Percentiles rank a stretch among this genome's conserved stretches.
Evolutionary conservation across 2,113 vertebrate species (phyloP).

Genomic region (Cyphomyrus plagiostoma): DNA sequence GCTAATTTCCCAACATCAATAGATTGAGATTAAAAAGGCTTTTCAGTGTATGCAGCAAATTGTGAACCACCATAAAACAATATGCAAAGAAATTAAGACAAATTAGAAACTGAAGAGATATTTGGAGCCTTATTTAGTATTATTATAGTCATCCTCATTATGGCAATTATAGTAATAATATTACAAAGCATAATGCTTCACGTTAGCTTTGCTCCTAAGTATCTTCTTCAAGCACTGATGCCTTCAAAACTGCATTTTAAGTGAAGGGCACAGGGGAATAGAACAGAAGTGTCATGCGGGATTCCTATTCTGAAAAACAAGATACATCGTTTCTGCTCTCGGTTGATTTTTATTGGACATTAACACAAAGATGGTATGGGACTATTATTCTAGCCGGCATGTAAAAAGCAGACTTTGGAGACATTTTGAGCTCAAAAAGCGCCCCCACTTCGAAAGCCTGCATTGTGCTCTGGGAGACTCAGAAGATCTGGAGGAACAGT

Average conservation of each 20-base stretch:
- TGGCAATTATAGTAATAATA: neutral
- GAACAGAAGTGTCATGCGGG: neutral
- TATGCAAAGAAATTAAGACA: neutral
- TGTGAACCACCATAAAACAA: neutral
- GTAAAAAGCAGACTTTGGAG: neutral
- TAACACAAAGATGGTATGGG: neutral
- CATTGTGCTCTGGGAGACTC: neutral
- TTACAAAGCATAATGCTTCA: constrained; percentile 6
- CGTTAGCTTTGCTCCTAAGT: neutral
- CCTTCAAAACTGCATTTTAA: neutral
- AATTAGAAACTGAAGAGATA: neutral
- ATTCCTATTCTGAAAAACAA: neutral
- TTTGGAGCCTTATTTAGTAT: neutral
- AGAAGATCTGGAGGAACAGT: neutral
- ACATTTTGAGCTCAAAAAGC: neutral
- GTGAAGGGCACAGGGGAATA: neutral
- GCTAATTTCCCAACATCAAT: neutral
- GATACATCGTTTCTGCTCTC: neutral
- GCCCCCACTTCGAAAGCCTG: neutral
- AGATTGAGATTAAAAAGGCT: neutral
- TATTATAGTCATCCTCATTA: neutral
- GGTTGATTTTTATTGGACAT: neutral
- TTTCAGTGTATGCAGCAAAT: neutral
- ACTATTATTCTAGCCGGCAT: neutral
- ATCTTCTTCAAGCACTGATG: neutral